These are phyloP conservation scores for Cranoglanis bouderius DNA, from an alignment of 2,113 vertebrate genomes.

Conservation along the genomic window DNA sequence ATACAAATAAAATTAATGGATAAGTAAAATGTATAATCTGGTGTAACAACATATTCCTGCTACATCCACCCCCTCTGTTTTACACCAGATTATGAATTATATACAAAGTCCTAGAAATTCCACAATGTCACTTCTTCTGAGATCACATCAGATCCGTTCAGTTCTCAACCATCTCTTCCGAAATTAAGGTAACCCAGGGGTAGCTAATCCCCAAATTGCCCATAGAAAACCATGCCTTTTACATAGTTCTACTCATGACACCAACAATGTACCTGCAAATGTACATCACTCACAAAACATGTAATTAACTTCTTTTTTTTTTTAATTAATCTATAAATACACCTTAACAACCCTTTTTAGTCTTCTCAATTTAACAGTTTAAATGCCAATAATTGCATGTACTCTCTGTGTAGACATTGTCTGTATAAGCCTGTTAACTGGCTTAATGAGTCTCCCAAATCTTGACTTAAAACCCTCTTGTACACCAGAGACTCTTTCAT, in stretches of 20 bases:
- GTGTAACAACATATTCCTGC: background rate
- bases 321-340: too few relatives aligned
- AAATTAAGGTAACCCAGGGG: constrained; percentile 9
- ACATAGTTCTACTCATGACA: constrained; percentile 9
- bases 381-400: background rate
- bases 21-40: too few relatives aligned
- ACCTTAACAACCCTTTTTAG: background rate
- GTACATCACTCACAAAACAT: background rate
- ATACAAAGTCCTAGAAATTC: background rate
- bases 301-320: too few relatives aligned
- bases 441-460: constrained; percentile 11
- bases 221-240: constrained; percentile 27
- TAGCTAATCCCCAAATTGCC: constrained; percentile 32
- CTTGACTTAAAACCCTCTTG: background rate
- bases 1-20: too few relatives aligned
- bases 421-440: constrained; percentile 31
- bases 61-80: background rate
- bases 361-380: background rate
- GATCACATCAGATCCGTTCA: background rate
- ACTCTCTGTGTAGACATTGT: constrained; percentile 3
- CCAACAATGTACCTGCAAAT: background rate
- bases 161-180: background rate
- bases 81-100: background rate
- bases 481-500: background rate
- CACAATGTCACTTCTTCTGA: background rate